phyloP scores from a whole-genome alignment of 1,140 invertebrate species.

The Caenorhabditis elegans region WBcel235 BX284605.5:1577501-1578000 shows the following conservation, averaged over 20 bases:
- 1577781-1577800: not conserved
- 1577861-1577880: too few species aligned
- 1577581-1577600: too few species aligned
- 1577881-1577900: too few species aligned
- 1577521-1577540: not conserved
- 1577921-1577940: too few species aligned
- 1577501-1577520: not conserved
- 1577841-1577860: too few species aligned
- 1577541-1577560: constrained; percentile 10
- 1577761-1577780: not conserved
- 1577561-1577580: too few species aligned
- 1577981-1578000: too few species aligned
- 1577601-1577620: not conserved
- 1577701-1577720: not conserved
- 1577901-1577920: too few species aligned
- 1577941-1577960: too few species aligned
- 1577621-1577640: not conserved
- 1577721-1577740: not conserved
- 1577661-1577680: not conserved
- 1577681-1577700: not conserved
- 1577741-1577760: not conserved
- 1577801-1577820: not conserved
- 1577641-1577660: not conserved
- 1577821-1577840: too few species aligned
- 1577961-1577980: too few species aligned